These are phyloP conservation scores for Gerris buenoi DNA, from an alignment of 1,140 invertebrate genomes.

Conservation along the genomic window DNA sequence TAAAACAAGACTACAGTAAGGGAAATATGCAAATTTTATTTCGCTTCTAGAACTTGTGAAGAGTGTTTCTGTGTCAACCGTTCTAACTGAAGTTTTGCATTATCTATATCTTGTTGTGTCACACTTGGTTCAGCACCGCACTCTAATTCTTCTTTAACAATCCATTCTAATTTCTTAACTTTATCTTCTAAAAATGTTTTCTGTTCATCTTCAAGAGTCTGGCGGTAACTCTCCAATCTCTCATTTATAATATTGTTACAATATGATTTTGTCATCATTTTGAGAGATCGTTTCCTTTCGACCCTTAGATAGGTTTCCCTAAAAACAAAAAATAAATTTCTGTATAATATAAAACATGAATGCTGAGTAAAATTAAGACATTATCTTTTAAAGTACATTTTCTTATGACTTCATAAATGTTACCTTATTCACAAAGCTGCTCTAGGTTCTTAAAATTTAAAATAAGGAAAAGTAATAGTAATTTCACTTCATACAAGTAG, in stretches of 20 bases:
- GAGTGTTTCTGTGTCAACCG: not conserved
- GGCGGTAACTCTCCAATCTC: slow-evolving; percentile 45
- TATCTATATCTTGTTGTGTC: slow-evolving; percentile 44
- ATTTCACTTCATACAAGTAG: too few relatives aligned
- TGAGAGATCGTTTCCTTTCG: slow-evolving; percentile 44
- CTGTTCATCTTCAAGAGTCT: slow-evolving; percentile 45
- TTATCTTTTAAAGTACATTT: too few relatives aligned
- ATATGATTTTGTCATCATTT: slow-evolving; percentile 44
- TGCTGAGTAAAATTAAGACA: too few relatives aligned
- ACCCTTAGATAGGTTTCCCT: slow-evolving; percentile 13
- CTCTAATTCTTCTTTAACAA: slow-evolving; percentile 50
- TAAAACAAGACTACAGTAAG: too few relatives aligned
- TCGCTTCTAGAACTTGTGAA: too few relatives aligned
- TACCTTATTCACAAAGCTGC: too few relatives aligned
- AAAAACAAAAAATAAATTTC: slow-evolving; percentile 8
- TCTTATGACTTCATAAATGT: too few relatives aligned
- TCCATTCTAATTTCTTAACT: slow-evolving; percentile 40
- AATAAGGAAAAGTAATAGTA: too few relatives aligned
- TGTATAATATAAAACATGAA: too few relatives aligned
- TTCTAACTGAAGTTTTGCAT: slow-evolving; percentile 36
- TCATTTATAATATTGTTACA: slow-evolving; percentile 46
- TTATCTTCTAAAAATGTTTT: slow-evolving; percentile 46
- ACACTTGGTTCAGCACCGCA: slow-evolving; percentile 45
- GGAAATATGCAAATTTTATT: too few relatives aligned
- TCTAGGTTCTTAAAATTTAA: too few relatives aligned